Percentiles rank a stretch among this genome's conserved stretches.
phyloP scores from a whole-genome alignment of 1,140 invertebrate species.

The Drosophila funebris region DNA sequence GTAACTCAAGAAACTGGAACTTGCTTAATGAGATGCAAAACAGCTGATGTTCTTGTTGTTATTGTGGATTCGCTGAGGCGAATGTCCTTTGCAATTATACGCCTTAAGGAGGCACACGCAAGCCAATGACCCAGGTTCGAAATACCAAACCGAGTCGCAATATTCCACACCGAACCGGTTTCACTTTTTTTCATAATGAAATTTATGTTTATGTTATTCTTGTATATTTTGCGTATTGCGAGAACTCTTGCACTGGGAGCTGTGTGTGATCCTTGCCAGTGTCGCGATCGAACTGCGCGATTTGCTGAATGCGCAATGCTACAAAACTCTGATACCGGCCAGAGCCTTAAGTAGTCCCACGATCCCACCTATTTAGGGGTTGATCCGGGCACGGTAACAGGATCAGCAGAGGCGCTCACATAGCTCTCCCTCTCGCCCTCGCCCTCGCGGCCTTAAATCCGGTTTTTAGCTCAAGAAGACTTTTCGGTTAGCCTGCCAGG shows the following conservation, averaged over 20 bases:
- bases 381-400: conserved; percentile 49
- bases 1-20: conserved; percentile 23
- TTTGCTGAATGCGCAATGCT: conserved; percentile 57
- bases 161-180: conserved; percentile 23
- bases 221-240: too few relatives aligned
- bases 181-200: conserved; percentile 1
- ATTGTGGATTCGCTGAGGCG: background rate
- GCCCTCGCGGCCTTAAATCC: conserved; percentile 57
- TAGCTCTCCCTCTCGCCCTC: conserved; percentile 33
- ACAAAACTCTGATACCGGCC: conserved; percentile 65
- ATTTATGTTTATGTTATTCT: background rate
- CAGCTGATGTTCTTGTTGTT: conserved; percentile 29
- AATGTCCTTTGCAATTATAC: conserved; percentile 25
- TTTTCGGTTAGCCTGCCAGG: conserved; percentile 53
- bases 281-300: conserved; percentile 67
- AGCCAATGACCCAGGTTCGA: conserved; percentile 27
- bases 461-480: conserved; percentile 64
- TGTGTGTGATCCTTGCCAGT: conserved; percentile 34
- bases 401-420: conserved; percentile 34
- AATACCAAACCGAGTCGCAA: conserved; percentile 10
- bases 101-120: background rate
- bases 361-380: conserved; percentile 68
- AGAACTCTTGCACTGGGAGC: conserved; percentile 18
- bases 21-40: conserved; percentile 24
- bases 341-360: conserved; percentile 69